Percentiles rank a stretch among this genome's conserved stretches.
These are phyloP conservation scores for Tupiocoris notatus DNA, from an alignment of 2,888 invertebrate genomes.

Conservation along the genomic window DNA sequence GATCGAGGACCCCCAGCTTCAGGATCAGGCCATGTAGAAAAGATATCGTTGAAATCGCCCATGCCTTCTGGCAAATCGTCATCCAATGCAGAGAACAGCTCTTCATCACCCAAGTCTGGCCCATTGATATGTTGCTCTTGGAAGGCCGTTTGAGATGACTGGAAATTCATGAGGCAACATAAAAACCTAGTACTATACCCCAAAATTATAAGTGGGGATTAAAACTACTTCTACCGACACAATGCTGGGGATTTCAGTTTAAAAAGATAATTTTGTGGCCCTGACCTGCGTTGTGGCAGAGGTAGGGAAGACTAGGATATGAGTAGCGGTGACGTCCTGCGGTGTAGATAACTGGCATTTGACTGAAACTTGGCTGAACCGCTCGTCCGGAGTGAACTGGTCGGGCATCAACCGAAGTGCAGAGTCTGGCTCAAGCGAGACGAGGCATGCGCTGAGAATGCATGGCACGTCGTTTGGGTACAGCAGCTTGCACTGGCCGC, in stretches of 20 bases:
- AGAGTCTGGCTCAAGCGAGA: conserved; percentile 89
- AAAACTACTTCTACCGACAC: too few relatives aligned
- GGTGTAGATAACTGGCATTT: conserved; percentile 92
- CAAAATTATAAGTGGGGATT: too few relatives aligned
- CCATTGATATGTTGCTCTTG: conserved; percentile 67
- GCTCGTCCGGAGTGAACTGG: conserved; percentile 92
- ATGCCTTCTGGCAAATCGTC: conserved; percentile 66
- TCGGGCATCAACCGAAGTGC: conserved; percentile 89
- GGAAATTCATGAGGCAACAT: too few relatives aligned
- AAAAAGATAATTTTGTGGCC: too few relatives aligned
- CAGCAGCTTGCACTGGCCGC: conserved; percentile 81
- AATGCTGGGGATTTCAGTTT: too few relatives aligned
- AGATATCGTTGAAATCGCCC: conserved; percentile 75
- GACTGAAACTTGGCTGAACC: conserved; percentile 82
- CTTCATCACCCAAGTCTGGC: conserved; percentile 66
- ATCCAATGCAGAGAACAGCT: conserved; percentile 64
- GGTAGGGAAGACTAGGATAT: conserved; percentile 97
- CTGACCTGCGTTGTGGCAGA: conserved; percentile 86
- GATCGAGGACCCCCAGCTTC: conserved; percentile 59
- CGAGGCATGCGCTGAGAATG: conserved; percentile 95
- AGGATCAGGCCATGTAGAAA: conserved; percentile 66
- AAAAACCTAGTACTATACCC: too few relatives aligned
- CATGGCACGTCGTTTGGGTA: conserved; percentile 82
- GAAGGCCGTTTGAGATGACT: conserved; percentile 72
- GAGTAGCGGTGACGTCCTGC: conserved; percentile 93